Percentiles rank a stretch among this genome's conserved stretches.
Evolutionary conservation across 2,113 vertebrate species (phyloP).

Genomic region (Pseudorhombus dupliciocellatus): DNA sequence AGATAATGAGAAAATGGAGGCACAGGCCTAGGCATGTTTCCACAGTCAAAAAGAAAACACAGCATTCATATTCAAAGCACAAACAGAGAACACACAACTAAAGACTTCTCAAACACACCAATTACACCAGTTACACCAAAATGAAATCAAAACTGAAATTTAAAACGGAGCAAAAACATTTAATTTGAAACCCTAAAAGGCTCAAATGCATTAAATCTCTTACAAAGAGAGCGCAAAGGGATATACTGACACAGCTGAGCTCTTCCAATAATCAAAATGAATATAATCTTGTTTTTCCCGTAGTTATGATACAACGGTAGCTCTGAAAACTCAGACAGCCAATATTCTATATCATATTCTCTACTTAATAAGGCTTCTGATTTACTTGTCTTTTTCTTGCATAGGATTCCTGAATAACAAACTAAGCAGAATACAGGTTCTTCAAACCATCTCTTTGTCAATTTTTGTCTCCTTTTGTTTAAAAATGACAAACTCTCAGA

Average conservation of each 20-base stretch:
- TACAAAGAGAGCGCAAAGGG: constrained; percentile 77
- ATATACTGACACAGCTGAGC: constrained; percentile 27
- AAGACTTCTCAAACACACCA: constrained; percentile 23
- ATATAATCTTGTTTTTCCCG: constrained; percentile 19
- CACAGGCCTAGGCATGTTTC: constrained; percentile 33
- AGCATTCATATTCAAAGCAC: constrained; percentile 43
- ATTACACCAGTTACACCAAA: constrained; percentile 30
- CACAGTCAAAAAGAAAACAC: constrained; percentile 16
- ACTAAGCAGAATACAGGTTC: background rate
- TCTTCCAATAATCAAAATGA: constrained; percentile 37
- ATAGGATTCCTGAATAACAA: constrained; percentile 61
- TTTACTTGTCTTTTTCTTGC: constrained; percentile 62
- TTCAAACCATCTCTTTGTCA: background rate
- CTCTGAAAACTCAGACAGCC: constrained; percentile 34
- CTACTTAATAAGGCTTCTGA: constrained; percentile 54
- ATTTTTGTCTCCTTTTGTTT: constrained; percentile 4
- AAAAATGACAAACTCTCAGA: constrained; percentile 29
- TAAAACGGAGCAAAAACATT: constrained; percentile 52
- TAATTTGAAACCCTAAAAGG: constrained; percentile 62
- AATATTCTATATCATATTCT: constrained; percentile 29
- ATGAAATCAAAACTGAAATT: constrained; percentile 33
- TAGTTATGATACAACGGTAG: constrained; percentile 22
- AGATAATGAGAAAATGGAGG: constrained; percentile 9
- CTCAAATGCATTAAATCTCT: constrained; percentile 73
- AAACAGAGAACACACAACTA: constrained; percentile 16